Evolutionary conservation across 2,797 vertebrate genomes (phyloP), one percentile per base, ranked within the genome.

Genomic region (Oreochromis mossambicus): DNA sequence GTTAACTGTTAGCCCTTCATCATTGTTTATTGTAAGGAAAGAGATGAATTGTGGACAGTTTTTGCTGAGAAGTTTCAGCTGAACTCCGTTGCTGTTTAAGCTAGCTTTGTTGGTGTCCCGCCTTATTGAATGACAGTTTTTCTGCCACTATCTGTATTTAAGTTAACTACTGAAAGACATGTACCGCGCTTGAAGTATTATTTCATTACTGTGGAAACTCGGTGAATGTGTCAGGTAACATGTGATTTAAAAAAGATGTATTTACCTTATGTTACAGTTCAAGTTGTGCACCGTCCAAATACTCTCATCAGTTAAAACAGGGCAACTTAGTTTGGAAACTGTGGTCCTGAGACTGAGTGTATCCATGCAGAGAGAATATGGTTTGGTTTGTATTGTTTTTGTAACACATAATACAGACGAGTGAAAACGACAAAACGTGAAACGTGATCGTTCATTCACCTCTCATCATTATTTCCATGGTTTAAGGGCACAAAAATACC

Each of bases 351-450:
- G 24, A 55, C 1, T 55, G 24, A 55, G 13, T 55, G 7, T 26
- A 55, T 26, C 13, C 24, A 26, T 55, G 54, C 24, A 55, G 24
- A 55, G 7, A 55, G 4, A 55, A 29, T 55, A 55, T 55, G 7
- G 7, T 0, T 55, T 26, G 7, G 54, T 24, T 26, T 26, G 3
- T 55, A 4, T 8, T 55, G 54, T 26, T 55, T 26, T 1, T 55
- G 54, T 15, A 29, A 55, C 24, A 29, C 4, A 15, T 24, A 55
- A 55, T 26, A 8, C 7, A 55, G 13, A 55, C 7, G 0, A 26
- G 4, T 15, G 13, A 55, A 55, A 26, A 26, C 4, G 1, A 14
- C 24, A 36, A 36, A 36, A 8, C 34, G 0, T 8, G 34, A 26
- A 26, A 26, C 3, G 24, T 26, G 24, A 26, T 26, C 24, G 3